Evolutionary conservation across 2,113 vertebrate genomes (phyloP).

Genomic region (Geococcyx californianus): DNA sequence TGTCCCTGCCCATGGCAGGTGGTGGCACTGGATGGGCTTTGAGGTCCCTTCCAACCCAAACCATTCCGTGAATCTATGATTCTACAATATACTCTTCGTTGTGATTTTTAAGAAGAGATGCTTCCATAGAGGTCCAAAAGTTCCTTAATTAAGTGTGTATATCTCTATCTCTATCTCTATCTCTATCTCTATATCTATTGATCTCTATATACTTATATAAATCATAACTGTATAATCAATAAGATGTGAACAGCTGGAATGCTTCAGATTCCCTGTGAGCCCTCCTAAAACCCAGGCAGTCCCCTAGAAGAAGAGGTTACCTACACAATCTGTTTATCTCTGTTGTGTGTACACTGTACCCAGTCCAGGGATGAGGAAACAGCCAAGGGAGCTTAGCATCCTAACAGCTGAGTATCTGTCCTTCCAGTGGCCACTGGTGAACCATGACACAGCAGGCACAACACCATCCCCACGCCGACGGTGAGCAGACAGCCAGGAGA

Average conservation of each 20-base stretch:
- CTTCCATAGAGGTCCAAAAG: not conserved
- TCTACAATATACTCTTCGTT: not conserved
- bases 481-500: not conserved
- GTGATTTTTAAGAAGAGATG: not conserved
- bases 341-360: fast-evolving
- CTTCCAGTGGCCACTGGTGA: not conserved
- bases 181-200: not conserved
- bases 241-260: fast-evolving
- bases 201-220: not conserved
- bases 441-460: not conserved
- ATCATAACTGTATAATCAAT: not conserved
- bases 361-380: not conserved
- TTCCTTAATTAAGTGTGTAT: not conserved
- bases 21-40: too few species aligned
- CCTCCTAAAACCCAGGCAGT: not conserved
- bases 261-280: not conserved
- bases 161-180: not conserved
- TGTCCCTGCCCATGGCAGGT: too few species aligned
- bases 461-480: not conserved
- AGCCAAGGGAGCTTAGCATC: fast-evolving
- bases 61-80: too few species aligned
- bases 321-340: not conserved
- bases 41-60: too few species aligned
- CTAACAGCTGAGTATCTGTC: not conserved
- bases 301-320: not conserved